Percentiles rank a stretch among this genome's conserved stretches.
phyloP scores from a whole-genome alignment of 2,797 vertebrate genomes.

The Enteromius viviparus region DNA sequence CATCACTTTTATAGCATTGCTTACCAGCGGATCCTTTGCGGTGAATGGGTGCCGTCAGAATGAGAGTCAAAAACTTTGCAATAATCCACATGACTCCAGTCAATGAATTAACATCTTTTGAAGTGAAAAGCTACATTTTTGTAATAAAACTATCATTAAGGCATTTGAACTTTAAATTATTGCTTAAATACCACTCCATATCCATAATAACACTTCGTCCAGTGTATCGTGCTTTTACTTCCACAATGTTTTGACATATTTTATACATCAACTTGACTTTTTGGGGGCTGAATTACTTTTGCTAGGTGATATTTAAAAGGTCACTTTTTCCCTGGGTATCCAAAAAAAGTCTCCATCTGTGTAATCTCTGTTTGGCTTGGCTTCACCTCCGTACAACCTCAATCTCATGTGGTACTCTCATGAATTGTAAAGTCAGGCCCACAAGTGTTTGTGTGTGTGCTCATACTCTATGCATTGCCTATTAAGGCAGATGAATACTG shows the following conservation, averaged over 20 bases:
- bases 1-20: not conserved
- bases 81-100: not conserved
- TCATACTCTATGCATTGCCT: slow-evolving; percentile 39
- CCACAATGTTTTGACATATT: not conserved
- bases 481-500: slow-evolving; percentile 49
- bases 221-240: not conserved
- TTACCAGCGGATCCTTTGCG: not conserved
- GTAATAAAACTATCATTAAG: not conserved
- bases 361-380: slow-evolving; percentile 12
- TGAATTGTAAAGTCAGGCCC: slow-evolving; percentile 23
- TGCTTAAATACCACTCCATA: not conserved
- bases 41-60: not conserved
- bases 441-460: slow-evolving; percentile 6
- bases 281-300: slow-evolving; percentile 26
- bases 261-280: slow-evolving; percentile 17
- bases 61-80: not conserved
- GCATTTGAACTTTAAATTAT: not conserved
- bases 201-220: not conserved
- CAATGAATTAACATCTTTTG: not conserved
- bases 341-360: not conserved
- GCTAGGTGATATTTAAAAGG: slow-evolving; percentile 33
- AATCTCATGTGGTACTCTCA: slow-evolving; percentile 24
- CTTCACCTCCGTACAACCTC: slow-evolving; percentile 13
- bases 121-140: not conserved
- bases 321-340: slow-evolving; percentile 8